Evolutionary conservation across 2,113 vertebrate genomes (phyloP).

Genomic region (Typhlomys cinereus): DNA sequence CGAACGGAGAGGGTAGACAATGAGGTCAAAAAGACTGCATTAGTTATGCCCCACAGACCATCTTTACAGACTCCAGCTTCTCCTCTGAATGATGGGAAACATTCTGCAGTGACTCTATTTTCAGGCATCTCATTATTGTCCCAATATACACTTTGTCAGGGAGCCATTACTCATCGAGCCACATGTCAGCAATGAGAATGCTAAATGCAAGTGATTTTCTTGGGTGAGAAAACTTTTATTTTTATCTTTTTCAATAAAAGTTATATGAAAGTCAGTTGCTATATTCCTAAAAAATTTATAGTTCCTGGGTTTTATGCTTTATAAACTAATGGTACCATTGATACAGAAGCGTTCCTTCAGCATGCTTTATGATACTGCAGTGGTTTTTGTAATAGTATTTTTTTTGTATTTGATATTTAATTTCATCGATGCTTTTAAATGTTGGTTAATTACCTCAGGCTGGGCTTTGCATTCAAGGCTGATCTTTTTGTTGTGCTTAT

Average conservation of each 20-base stretch:
- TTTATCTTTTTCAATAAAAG: slow-evolving; percentile 14
- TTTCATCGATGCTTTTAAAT: background rate
- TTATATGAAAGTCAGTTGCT: slow-evolving; percentile 10
- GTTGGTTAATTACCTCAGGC: background rate
- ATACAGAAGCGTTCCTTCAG: slow-evolving; percentile 12
- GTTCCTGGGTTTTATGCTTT: background rate
- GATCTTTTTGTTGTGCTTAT: slow-evolving; percentile 25
- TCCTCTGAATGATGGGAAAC: background rate
- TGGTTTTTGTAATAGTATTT: background rate
- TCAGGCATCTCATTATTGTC: background rate
- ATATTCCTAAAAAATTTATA: background rate
- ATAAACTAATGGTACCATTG: background rate
- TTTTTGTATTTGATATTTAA: background rate
- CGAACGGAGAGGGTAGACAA: background rate
- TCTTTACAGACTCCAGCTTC: background rate
- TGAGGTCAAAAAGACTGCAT: background rate
- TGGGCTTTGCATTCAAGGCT: slow-evolving; percentile 47
- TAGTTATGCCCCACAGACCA: accelerated
- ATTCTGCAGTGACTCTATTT: background rate
- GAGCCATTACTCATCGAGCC: background rate
- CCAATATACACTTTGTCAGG: background rate
- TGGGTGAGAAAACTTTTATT: slow-evolving; percentile 9
- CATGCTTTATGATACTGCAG: slow-evolving; percentile 43
- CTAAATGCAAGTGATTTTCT: slow-evolving; percentile 8
- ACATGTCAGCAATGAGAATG: background rate